Percentiles rank a stretch among this genome's conserved stretches.
Conservation (phyloP, 2,113 vertebrate genomes). For the Phyllopteryx taeniolatus region DNA sequence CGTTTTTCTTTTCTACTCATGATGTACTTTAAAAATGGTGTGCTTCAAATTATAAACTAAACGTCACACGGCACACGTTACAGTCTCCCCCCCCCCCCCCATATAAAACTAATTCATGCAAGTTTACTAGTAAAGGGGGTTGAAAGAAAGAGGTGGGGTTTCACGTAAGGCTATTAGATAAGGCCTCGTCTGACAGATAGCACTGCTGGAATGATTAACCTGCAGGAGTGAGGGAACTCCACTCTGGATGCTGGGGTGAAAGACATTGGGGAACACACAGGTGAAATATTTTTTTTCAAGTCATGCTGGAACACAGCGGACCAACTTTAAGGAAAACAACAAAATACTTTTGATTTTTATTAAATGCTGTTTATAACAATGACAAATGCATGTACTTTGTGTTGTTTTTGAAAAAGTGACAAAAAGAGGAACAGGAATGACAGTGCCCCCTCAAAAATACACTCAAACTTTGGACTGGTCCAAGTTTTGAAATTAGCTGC, state of each 20-base stretch:
- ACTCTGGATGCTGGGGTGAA: conserved; percentile 6
- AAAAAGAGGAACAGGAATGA: conserved; percentile 30
- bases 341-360: neutral
- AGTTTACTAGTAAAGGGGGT: conserved; percentile 4
- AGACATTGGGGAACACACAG: conserved; percentile 24
- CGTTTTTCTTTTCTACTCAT: neutral
- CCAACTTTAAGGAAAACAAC: neutral
- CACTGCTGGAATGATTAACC: conserved; percentile 92
- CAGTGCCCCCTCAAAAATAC: neutral
- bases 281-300: neutral
- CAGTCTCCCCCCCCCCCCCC: too few relatives aligned
- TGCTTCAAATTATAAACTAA: too few relatives aligned
- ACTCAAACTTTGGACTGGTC: conserved; percentile 52
- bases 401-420: neutral
- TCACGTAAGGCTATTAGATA: conserved; percentile 92
- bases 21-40: too few relatives aligned
- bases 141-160: conserved; percentile 16
- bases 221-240: conserved; percentile 8
- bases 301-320: neutral
- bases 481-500: conserved; percentile 14
- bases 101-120: neutral
- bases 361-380: neutral
- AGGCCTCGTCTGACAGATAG: conserved; percentile 85
- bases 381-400: neutral
- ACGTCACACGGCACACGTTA: too few relatives aligned